phyloP scores from a whole-genome alignment of 2,888 invertebrate species.

The Drosophila incognita region DNA sequence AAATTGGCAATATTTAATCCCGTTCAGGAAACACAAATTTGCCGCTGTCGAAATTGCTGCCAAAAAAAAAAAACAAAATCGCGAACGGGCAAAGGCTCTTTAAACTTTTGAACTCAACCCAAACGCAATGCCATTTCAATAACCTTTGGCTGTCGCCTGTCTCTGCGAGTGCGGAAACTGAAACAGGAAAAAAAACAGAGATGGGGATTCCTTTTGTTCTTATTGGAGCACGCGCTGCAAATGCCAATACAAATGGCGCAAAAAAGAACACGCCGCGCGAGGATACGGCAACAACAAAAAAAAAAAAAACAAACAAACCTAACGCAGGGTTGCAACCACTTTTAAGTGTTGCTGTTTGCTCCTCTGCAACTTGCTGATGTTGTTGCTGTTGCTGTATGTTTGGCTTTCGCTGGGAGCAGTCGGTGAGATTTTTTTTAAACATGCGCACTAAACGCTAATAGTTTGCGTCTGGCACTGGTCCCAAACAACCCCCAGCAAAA shows the following conservation, averaged over 20 bases:
- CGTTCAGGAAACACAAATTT: slow-evolving; percentile 61
- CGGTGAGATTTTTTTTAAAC: slow-evolving; percentile 62
- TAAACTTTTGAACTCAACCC: slow-evolving; percentile 56
- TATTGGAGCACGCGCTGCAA: slow-evolving; percentile 79
- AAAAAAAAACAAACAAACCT: slow-evolving; percentile 31
- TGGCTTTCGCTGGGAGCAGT: slow-evolving; percentile 46
- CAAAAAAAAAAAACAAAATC: slow-evolving; percentile 14
- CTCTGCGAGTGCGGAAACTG: slow-evolving; percentile 49
- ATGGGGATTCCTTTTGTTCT: slow-evolving; percentile 76
- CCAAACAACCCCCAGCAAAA: slow-evolving; percentile 56
- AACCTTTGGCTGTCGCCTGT: slow-evolving; percentile 62
- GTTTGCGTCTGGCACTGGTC: slow-evolving; percentile 61
- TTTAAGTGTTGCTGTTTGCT: slow-evolving; percentile 77
- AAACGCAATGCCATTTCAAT: slow-evolving; percentile 64
- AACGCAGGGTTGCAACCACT: slow-evolving; percentile 79
- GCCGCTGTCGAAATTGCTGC: slow-evolving; percentile 34
- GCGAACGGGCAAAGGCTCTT: slow-evolving; percentile 39
- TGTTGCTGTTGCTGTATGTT: slow-evolving; percentile 34
- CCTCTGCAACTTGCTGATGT: slow-evolving; percentile 35
- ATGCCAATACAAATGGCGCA: slow-evolving; percentile 82
- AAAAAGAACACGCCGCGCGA: slow-evolving; percentile 64
- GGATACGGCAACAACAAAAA: slow-evolving; percentile 12
- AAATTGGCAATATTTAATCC: slow-evolving; percentile 49
- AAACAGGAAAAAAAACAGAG: slow-evolving; percentile 14
- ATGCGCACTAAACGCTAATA: slow-evolving; percentile 81